phyloP scores from a whole-genome alignment of 2,888 invertebrate genomes.

The Tenodera sinensis region DNA sequence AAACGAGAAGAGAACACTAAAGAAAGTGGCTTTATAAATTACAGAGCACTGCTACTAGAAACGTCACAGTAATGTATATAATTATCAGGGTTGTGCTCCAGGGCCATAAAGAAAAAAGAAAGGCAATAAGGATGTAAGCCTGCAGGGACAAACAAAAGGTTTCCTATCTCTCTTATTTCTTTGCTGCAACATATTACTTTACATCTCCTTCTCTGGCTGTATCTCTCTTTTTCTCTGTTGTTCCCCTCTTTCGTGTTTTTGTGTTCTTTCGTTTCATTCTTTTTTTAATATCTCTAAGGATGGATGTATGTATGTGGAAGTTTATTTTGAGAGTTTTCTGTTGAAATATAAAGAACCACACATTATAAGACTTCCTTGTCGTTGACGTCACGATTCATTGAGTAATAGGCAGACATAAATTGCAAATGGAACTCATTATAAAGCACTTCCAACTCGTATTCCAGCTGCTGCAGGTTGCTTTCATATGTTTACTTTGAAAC shows the following conservation, averaged over 20 bases:
- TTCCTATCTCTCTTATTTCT: not conserved
- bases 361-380: not conserved
- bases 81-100: not conserved
- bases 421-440: slow-evolving; percentile 1
- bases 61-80: not conserved
- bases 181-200: not conserved
- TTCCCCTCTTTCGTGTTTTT: not conserved
- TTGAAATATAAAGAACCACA: not conserved
- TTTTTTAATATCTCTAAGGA: not conserved
- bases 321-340: not conserved
- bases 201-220: not conserved
- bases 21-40: no score
- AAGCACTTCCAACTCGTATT: not conserved
- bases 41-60: not conserved
- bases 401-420: not conserved
- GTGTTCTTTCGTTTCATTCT: not conserved
- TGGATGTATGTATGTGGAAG: not conserved
- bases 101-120: not conserved
- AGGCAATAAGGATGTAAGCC: not conserved
- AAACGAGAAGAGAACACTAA: no score
- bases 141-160: not conserved
- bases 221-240: not conserved
- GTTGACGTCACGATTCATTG: not conserved
- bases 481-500: not conserved
- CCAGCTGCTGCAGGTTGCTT: not conserved